Evolutionary conservation across 2,797 vertebrate genomes (phyloP), one percentile per base, ranked within the genome.

Genomic region (Gadopsis marmoratus): DNA sequence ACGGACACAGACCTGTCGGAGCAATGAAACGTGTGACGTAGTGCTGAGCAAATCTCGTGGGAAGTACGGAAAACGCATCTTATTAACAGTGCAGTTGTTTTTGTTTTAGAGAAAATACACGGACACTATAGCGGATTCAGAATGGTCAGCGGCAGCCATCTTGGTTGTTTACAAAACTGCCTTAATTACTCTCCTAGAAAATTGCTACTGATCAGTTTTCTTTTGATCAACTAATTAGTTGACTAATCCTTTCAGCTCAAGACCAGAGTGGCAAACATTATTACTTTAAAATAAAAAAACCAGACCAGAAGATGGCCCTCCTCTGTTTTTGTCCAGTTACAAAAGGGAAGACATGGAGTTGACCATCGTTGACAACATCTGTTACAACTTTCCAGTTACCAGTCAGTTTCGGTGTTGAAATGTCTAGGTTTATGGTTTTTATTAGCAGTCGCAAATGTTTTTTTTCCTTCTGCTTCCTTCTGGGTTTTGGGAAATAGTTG

Each of bases 391-490:
- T 61, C 56, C 70, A 58, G 50, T 37, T 56, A 35, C 23, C 48
- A 61, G n/a, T 74, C 67, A 51, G 4, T 48, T 62, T 74, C 50
- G 50, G 45, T 51, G 47, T 60, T 76, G 45, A 68, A 67, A 73
- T 0, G 37, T 69, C 64, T 71, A 23, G 71, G n/a, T 76, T 55
- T 45, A 9, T 77, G 63, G 56, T 77, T 79, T 84, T 86, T 84
- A 72, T 75, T 56, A 75, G 66, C 58, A 48, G 68, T 50, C 39
- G 41, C 47, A 31, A 54, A 26, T 26, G 26, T 51, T 63, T n/a
- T 58, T 72, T 58, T 79, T 29, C 64, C 67, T 58, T 62, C 45
- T 61, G 45, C 4, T 0, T n/a, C 65, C 41, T 33, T 53, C 41
- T 45, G 14, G 19, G 43, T 21, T 63, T 81, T 11, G 13, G 58